Percentiles rank a stretch among this genome's conserved stretches.
Conservation (phyloP, 2,797 vertebrate genomes). For the Australoheros facetus region DNA sequence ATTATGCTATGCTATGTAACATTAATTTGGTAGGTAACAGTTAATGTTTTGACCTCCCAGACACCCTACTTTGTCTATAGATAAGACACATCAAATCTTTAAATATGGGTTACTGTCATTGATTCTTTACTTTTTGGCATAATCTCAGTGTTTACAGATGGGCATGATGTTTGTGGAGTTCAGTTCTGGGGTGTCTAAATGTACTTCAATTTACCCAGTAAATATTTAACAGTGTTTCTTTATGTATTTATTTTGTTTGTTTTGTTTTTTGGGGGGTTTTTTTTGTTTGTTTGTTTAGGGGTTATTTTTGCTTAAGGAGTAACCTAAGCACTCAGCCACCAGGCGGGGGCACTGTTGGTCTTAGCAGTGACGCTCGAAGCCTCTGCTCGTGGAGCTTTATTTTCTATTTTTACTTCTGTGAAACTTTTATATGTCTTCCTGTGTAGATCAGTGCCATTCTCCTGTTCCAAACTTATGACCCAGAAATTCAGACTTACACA, state of each 20-base stretch:
- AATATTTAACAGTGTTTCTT: background rate
- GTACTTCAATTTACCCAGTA: background rate
- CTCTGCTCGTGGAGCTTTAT: conserved; percentile 9
- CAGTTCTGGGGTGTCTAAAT: background rate
- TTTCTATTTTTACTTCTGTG: conserved; percentile 71
- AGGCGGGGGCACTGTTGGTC: conserved; percentile 74
- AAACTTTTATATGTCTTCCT: conserved; percentile 67
- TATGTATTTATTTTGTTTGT: background rate
- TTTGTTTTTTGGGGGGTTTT: background rate
- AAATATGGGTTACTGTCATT: conserved; percentile 13
- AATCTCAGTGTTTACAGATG: background rate
- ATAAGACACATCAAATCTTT: conserved; percentile 22
- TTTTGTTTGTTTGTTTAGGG: background rate
- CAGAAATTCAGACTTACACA: conserved; percentile 48
- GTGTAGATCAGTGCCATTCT: conserved; percentile 55
- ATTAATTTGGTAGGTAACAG: conserved; percentile 26
- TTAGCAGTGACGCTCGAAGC: conserved; percentile 28
- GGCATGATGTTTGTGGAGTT: conserved; percentile 1
- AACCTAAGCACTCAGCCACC: conserved; percentile 15
- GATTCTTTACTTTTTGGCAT: background rate
- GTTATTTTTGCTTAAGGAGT: background rate
- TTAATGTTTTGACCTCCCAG: conserved; percentile 33
- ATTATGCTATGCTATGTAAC: background rate
- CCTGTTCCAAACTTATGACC: conserved; percentile 52
- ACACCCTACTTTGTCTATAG: conserved; percentile 22